Evolutionary conservation across 2,797 vertebrate species (phyloP), one percentile per base, ranked within the genome.

Genomic region (Coracias cyanogaster): DNA sequence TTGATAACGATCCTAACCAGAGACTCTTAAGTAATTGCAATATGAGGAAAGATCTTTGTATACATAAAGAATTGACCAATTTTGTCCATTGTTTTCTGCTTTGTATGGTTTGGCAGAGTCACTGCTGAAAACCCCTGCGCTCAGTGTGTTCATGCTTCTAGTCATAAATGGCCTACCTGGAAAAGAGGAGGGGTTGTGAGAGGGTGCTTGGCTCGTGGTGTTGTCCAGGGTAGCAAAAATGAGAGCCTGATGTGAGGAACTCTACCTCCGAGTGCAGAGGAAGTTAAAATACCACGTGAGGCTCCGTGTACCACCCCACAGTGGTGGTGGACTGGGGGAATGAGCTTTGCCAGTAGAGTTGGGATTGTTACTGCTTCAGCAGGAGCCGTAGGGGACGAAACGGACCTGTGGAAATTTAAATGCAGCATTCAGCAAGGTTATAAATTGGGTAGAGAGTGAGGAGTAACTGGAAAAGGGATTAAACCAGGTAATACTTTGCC

Each of bases 191-290:
- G 15, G 54, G 4, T 25, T n/a, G 15, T 58, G 45, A 61, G 49
- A 25, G 28, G 31, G 3, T 58, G 2, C 11, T 60, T 49, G 45
- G n/a, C 31, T 84, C 33, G 1, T 5, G 0, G 15, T 78, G 39
- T 41, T 74, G 28, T 20, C 20, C 13, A 28, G 51, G 67, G 21
- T 17, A 43, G 41, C 41, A 71, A 21, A 85, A 66, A 11, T 8
- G 20, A 46, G 64, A 71, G 48, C 49, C 41, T 4, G 7, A 5
- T 20, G 29, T 37, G n/a, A 64, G 70, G 51, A 69, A 12, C 52
- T 21, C 31, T 7, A 10, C 12, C 39, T 70, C 2, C 1, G 33
- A 33, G 54, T 5, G 26, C 10, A 8, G 0, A 17, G 35, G 15
- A 35, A 22, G 35, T 16, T 54, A 16, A 54, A 28, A 60, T 35